Conservation (phyloP, 2,888 invertebrate species). For the Empis stercorea region DNA sequence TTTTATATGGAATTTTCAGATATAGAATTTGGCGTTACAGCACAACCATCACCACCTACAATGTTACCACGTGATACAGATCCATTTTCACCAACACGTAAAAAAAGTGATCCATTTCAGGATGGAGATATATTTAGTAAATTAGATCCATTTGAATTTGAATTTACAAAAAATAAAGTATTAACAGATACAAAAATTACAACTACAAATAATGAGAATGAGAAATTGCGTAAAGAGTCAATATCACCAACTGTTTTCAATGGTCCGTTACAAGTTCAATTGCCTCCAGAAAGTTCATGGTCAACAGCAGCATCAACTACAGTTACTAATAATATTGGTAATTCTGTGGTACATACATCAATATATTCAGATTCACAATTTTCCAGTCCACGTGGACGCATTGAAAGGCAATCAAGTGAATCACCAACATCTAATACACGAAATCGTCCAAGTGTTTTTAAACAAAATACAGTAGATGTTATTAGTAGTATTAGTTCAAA, state of each 20-base stretch:
- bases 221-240: conserved; percentile 6
- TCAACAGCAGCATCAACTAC: conserved; percentile 20
- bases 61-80: conserved; percentile 31
- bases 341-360: not conserved
- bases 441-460: conserved; percentile 23
- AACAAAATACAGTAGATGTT: conserved; percentile 37
- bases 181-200: conserved; percentile 24
- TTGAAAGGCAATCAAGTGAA: conserved; percentile 19
- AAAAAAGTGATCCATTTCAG: conserved; percentile 55
- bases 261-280: conserved; percentile 54
- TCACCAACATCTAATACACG: conserved; percentile 19
- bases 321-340: not conserved
- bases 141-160: conserved; percentile 35
- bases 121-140: conserved; percentile 35
- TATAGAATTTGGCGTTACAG: conserved; percentile 23
- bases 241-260: conserved; percentile 38
- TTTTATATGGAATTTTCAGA: conserved; percentile 14
- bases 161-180: conserved; percentile 18
- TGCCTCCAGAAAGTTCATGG: conserved; percentile 47
- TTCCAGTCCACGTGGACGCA: conserved; percentile 10
- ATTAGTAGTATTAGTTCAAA: conserved; percentile 36
- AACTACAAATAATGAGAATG: conserved; percentile 25
- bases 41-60: conserved; percentile 25
- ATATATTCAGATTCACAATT: not conserved
- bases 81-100: conserved; percentile 35